A percentile compares a stretch with the other conserved stretches of the same genome.
phyloP scores from a whole-genome alignment of 2,888 invertebrate genomes.

The Drosophila anomalipes region DNA sequence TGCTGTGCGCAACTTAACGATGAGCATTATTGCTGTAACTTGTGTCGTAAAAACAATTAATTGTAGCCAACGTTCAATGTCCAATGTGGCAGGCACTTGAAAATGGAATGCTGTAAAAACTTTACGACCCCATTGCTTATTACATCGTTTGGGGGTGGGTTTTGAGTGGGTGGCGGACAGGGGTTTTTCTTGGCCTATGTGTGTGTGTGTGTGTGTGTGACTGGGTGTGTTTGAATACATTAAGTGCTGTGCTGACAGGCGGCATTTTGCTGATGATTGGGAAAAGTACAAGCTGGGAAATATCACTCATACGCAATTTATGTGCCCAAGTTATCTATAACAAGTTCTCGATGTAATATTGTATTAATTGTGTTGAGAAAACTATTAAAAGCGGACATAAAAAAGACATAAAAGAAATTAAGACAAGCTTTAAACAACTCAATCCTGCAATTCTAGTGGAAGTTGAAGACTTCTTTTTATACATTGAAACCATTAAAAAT shows the following conservation, averaged over 20 bases:
- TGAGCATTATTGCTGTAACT: conserved; percentile 56
- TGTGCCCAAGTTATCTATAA: not conserved
- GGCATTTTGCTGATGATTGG: conserved; percentile 29
- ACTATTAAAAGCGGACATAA: not conserved
- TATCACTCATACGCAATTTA: conserved; percentile 27
- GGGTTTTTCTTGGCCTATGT: not conserved
- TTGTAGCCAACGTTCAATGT: conserved; percentile 41
- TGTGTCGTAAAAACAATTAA: conserved; percentile 67
- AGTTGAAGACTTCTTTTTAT: not conserved
- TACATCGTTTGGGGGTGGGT: conserved; percentile 13
- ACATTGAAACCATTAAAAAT: not conserved
- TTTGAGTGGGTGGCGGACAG: not conserved
- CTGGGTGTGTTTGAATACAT: not conserved
- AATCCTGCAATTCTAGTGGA: too few species aligned
- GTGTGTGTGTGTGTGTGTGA: not conserved
- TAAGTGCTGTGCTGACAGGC: conserved; percentile 46
- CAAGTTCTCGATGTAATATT: not conserved
- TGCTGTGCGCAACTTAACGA: conserved; percentile 35
- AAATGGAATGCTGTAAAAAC: conserved; percentile 57
- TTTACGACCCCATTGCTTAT: conserved; percentile 44
- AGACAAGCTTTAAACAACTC: not conserved
- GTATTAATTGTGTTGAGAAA: not conserved
- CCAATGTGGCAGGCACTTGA: conserved; percentile 53
- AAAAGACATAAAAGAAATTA: too few species aligned
- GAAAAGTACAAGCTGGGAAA: conserved; percentile 12